Evolutionary conservation across 2,888 invertebrate species (phyloP), one percentile per base, ranked within the genome.

Genomic region (Hirtodrosophila duncani): DNA sequence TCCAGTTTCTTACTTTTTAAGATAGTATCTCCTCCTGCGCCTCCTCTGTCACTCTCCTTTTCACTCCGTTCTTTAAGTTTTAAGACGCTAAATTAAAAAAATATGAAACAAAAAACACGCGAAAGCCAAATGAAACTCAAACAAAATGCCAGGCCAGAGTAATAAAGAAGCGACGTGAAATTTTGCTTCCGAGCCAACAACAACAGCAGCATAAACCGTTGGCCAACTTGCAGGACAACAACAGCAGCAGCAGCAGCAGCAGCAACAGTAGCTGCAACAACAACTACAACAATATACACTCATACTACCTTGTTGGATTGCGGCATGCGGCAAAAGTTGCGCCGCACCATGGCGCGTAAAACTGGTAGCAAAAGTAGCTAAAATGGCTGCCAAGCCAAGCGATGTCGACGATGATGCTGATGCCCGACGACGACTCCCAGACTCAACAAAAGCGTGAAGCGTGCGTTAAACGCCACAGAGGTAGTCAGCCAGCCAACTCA

Each of bases 261-360:
- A 24, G 8, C 55, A 23, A 34, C 20, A 36, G 53, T 53, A 33
- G 38, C 63, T 43, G 14, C 49, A 53, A 44, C 44, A 26, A 44
- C 46, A 53, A 69, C 52, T 39, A 42, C 57, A 49, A n/a, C n/a
- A n/a, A n/a, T n/a, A n/a, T n/a, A n/a, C n/a, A n/a, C n/a, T n/a
- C n/a, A n/a, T n/a, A n/a, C n/a, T n/a, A n/a, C n/a, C n/a, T n/a
- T 41, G 49, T 39, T 63, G 63, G 50, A 58, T 57, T n/a, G n/a
- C n/a, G 70, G 71, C 75, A 75, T 74, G 71, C 70, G 71, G 71
- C 71, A 79, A 70, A 66, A 78, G 71, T 70, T 67, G 56, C 61
- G 79, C 79, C n/a, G 67, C 67, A 74, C 71, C 75, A 79, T 70
- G 75, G 70, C 71, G 71, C 80, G 79, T 72, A 72, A 79, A 72